A percentile compares a stretch with the other conserved stretches of the same genome.
phyloP scores from a whole-genome alignment of 2,797 vertebrate genomes.

The Carduelis carduelis region DNA sequence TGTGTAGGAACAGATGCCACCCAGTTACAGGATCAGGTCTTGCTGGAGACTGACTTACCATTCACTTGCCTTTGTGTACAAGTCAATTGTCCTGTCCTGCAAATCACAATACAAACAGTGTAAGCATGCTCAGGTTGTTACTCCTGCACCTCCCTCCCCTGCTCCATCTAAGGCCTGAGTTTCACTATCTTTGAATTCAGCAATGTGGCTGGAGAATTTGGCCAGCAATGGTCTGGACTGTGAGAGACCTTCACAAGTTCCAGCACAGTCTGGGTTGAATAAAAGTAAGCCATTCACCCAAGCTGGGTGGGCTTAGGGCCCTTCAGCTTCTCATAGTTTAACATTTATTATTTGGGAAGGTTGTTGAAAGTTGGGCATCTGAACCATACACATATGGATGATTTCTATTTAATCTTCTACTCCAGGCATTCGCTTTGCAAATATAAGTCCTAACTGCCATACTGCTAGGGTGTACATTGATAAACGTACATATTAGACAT shows the following conservation, averaged over 20 bases:
- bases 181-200: neutral
- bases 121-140: neutral
- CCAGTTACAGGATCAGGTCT: neutral
- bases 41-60: slow-evolving; percentile 73
- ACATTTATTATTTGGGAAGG: neutral
- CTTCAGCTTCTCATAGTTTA: neutral
- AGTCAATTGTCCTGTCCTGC: slow-evolving; percentile 78
- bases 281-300: neutral
- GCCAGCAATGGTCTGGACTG: neutral
- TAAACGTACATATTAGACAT: neutral
- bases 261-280: neutral
- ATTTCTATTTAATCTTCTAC: neutral
- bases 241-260: neutral
- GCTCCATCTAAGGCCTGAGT: neutral
- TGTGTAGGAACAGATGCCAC: neutral
- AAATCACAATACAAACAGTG: slow-evolving; percentile 38
- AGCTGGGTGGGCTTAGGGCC: neutral
- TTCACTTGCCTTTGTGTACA: slow-evolving; percentile 76
- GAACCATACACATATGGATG: neutral
- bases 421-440: neutral
- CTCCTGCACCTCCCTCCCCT: neutral
- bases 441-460: neutral
- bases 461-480: neutral
- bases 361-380: neutral
- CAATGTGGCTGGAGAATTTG: neutral